phyloP scores from a whole-genome alignment of 2,888 invertebrate species.

The Lithophane semibrunnea region DNA sequence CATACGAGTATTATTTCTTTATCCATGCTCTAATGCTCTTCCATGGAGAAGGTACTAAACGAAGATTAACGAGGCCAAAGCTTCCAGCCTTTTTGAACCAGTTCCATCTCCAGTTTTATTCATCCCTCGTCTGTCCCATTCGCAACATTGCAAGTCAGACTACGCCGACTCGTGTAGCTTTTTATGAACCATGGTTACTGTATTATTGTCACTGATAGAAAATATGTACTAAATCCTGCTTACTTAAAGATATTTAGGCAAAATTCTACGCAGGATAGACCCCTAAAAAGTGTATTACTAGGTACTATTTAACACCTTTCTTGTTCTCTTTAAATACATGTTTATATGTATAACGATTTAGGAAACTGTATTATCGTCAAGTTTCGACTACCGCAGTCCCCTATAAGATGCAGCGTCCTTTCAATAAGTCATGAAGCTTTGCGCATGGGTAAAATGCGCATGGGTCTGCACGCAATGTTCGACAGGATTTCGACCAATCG shows the following conservation, averaged over 20 bases:
- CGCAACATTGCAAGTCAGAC: background rate
- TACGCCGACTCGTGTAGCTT: background rate
- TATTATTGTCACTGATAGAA: constrained; percentile 54
- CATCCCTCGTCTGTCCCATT: background rate
- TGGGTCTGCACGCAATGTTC: background rate
- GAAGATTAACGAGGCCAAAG: background rate
- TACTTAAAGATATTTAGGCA: constrained; percentile 36
- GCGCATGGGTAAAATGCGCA: background rate
- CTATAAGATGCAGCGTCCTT: background rate
- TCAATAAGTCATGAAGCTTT: constrained; percentile 1
- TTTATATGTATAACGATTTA: constrained; percentile 2
- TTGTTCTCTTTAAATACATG: background rate
- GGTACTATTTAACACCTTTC: constrained; percentile 22
- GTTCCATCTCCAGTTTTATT: background rate
- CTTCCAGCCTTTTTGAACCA: background rate
- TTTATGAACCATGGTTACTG: constrained; percentile 15
- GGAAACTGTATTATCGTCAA: background rate
- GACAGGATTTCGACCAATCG: background rate
- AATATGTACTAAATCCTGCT: constrained; percentile 48
- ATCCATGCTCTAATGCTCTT: background rate
- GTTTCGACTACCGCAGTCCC: background rate
- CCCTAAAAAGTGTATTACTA: background rate
- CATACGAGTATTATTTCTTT: background rate
- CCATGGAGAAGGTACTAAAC: background rate
- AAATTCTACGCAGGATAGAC: constrained; percentile 15